Base-by-base conservation (phyloP, 1,140 invertebrate species). In the Pogonus chalceus region DNA sequence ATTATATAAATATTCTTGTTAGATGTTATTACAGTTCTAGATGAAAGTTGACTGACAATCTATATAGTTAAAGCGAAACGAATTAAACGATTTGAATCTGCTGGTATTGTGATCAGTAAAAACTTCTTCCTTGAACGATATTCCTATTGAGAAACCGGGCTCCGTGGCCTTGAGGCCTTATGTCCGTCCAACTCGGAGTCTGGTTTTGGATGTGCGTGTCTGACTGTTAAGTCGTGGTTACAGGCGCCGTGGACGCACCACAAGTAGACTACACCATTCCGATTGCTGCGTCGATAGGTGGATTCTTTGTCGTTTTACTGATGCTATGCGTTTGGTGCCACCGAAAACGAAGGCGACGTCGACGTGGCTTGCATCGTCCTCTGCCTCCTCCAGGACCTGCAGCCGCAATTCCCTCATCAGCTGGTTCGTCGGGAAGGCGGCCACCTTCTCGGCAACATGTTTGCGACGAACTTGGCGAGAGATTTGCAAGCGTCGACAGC, bases 401-500 rank as follows among this genome's bases (percentile, higher is more conserved):
- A 37, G 35, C 3, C 35, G 35, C 18, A 18, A 20, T 70, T 31
- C 72, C 75, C 58, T 75, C 76, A 2, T 64, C 58, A 54, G 64
- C 62, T 56, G 63, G 64, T 10, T 63, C 74, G 69, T 7, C 58
- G 72, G 12, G 53, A 71, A 49, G 68, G 73, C 67, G 64, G 72
- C 59, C 66, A 67, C 51, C 54, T 4, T 43, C 37, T 18, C 9
- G 37, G 62, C 57, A 73, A 68, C 72, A 76, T 54, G 67, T 73
- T 39, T 76, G 75, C 62, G 74, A 77, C 59, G 73, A 75, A 53
- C 62, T 76, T 14, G 73, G 75, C 56, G 70, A 76, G 61, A 66
- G 74, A 20, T 76, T 75, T 60, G 72, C 73, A 39, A 74, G 70
- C 58, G 74, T 76, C 53, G 75, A 77, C 65, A 76, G 74, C 66